phyloP scores from a whole-genome alignment of 2,113 vertebrate species.

The Salminus brasiliensis region DNA sequence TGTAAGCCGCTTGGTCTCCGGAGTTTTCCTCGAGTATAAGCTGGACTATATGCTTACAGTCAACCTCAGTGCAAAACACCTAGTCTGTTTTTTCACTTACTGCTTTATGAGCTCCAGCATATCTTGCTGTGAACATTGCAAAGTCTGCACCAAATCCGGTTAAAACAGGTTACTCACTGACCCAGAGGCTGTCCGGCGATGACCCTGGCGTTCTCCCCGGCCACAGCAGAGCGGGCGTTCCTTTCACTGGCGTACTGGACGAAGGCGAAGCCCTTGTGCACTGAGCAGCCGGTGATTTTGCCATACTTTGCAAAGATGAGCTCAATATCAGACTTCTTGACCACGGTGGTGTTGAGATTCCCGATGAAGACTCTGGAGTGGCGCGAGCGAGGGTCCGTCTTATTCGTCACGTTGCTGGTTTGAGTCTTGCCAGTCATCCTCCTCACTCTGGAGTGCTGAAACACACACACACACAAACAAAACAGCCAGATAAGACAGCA shows the following conservation, averaged over 20 bases:
- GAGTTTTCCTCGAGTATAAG: too few species aligned
- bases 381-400: slow-evolving; percentile 95
- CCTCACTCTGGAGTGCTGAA: slow-evolving; percentile 57
- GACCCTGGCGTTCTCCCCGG: slow-evolving; percentile 88
- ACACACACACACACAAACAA: slow-evolving; percentile 21
- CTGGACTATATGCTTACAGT: too few species aligned
- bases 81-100: too few species aligned
- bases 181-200: slow-evolving; percentile 92
- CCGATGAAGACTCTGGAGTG: slow-evolving; percentile 97
- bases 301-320: slow-evolving; percentile 97
- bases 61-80: too few species aligned
- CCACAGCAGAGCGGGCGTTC: slow-evolving; percentile 87
- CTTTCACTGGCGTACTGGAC: slow-evolving; percentile 95
- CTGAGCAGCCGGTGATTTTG: slow-evolving; percentile 94
- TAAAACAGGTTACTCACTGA: slow-evolving; percentile 65
- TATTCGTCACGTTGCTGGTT: slow-evolving; percentile 98
- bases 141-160: too few species aligned
- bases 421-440: slow-evolving; percentile 97
- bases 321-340: slow-evolving; percentile 94
- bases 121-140: too few species aligned
- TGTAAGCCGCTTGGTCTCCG: too few species aligned
- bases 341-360: slow-evolving; percentile 94
- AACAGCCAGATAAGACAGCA: not conserved
- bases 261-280: slow-evolving; percentile 95
- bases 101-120: too few species aligned